Conservation (phyloP, 2,113 vertebrate species). For the Tursiops truncatus region DNA sequence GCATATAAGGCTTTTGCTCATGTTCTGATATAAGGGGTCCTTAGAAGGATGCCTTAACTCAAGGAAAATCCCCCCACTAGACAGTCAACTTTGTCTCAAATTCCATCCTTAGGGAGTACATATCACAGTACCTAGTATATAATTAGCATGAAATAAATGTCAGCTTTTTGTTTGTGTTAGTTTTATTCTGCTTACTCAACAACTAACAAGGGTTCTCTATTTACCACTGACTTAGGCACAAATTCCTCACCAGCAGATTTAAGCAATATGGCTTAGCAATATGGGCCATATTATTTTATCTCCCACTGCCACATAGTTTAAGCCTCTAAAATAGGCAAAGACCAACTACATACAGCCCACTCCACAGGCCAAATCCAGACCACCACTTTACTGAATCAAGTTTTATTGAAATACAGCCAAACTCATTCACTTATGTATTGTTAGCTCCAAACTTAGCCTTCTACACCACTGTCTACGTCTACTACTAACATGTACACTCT, state of each 20-base stretch:
- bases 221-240: not conserved
- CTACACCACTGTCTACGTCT: not conserved
- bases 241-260: not conserved
- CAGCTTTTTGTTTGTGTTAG: not conserved
- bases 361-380: not conserved
- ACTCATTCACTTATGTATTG: not conserved
- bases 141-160: not conserved
- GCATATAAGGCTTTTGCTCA: not conserved
- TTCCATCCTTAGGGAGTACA: not conserved
- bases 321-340: not conserved
- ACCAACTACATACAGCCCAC: not conserved
- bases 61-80: not conserved
- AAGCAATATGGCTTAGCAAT: not conserved
- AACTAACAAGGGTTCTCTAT: not conserved
- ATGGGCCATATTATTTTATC: not conserved
- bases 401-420: not conserved
- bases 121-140: not conserved
- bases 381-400: not conserved
- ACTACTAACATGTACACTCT: not conserved
- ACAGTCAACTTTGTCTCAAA: not conserved
- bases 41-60: not conserved
- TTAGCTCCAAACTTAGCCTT: not conserved
- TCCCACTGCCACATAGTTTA: not conserved
- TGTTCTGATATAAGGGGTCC: not conserved
- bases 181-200: not conserved